Evolutionary conservation across 1,140 invertebrate species (phyloP).

Genomic region (Drosophila malerkotliana): DNA sequence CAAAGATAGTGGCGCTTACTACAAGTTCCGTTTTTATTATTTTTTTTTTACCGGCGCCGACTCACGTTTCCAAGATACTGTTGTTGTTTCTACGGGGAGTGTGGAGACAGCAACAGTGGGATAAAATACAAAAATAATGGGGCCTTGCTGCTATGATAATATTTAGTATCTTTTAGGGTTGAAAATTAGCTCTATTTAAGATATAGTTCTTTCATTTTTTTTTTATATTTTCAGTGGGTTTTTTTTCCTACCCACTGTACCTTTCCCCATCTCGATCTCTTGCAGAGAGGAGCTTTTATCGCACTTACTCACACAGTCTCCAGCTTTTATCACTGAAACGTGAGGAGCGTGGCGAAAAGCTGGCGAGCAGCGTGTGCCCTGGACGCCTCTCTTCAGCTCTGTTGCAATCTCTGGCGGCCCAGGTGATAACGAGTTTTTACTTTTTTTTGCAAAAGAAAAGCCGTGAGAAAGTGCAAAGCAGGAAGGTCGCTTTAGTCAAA

Average conservation of each 20-base stretch:
- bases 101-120: constrained; percentile 27
- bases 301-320: constrained; percentile 12
- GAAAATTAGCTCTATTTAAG: no score
- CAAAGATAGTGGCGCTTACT: constrained; percentile 44
- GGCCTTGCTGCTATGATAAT: no score
- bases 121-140: not conserved
- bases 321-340: constrained; percentile 60
- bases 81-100: constrained; percentile 27
- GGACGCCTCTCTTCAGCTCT: constrained; percentile 6
- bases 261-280: constrained; percentile 4
- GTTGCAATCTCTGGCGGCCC: constrained; percentile 9
- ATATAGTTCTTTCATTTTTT: no score
- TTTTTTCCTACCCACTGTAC: constrained; percentile 24
- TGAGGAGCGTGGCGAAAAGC: constrained; percentile 47
- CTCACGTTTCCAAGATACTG: constrained; percentile 48
- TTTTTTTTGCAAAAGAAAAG: constrained; percentile 54
- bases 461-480: constrained; percentile 70
- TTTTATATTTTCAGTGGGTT: not conserved
- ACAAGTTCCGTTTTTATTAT: constrained; percentile 48
- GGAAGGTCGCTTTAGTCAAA: constrained; percentile 73
- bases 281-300: constrained; percentile 43
- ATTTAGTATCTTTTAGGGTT: no score
- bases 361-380: constrained; percentile 21
- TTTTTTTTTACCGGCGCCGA: constrained; percentile 30
- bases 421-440: constrained; percentile 70